A percentile compares a stretch with the other conserved stretches of the same genome.
phyloP scores from a whole-genome alignment of 2,797 vertebrate genomes.

The Tapirus indicus region DNA sequence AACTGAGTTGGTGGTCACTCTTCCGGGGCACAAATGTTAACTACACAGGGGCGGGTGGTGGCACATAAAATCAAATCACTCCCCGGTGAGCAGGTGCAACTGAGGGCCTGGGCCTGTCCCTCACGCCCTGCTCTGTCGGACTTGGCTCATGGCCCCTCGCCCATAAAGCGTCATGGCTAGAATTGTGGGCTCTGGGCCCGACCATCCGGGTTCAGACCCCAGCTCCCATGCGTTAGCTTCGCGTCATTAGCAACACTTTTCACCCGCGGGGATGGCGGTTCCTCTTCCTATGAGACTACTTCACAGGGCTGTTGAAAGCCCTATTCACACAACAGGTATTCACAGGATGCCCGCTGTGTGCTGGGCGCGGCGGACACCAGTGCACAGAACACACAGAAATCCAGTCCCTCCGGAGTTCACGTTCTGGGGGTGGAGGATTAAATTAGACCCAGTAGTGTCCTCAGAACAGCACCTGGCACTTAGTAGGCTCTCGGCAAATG shows the following conservation, averaged over 20 bases:
- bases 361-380: rapidly evolving
- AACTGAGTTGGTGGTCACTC: background rate
- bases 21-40: background rate
- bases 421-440: background rate
- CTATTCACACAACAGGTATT: rapidly evolving
- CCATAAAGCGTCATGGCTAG: rapidly evolving
- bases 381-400: background rate
- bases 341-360: rapidly evolving
- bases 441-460: background rate
- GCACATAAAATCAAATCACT: rapidly evolving
- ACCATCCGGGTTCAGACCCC: rapidly evolving
- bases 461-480: background rate
- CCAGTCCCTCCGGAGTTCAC: background rate
- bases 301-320: rapidly evolving
- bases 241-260: rapidly evolving
- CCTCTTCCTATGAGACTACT: background rate
- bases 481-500: background rate
- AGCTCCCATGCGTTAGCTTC: background rate
- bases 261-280: rapidly evolving
- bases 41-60: too few species aligned
- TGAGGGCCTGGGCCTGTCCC: too few species aligned
- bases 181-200: background rate
- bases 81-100: background rate
- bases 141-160: background rate
- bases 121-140: background rate